A percentile compares a stretch with the other conserved stretches of the same genome.
These are phyloP conservation scores for Eristalis arbustorum DNA, from an alignment of 2,888 invertebrate species.

Conservation along the genomic window DNA sequence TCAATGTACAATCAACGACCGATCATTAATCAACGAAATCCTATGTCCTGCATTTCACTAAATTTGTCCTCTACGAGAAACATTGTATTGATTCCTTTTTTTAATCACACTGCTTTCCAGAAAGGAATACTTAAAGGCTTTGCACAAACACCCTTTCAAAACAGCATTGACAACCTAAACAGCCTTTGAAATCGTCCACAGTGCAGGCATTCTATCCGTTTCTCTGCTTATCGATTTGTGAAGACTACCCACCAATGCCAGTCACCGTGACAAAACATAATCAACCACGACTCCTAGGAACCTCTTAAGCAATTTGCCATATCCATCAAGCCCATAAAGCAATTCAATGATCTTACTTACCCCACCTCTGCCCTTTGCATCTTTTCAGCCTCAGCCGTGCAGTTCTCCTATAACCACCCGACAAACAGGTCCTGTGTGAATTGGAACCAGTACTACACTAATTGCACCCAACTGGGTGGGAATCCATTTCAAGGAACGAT, in stretches of 20 bases:
- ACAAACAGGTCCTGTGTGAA: constrained; percentile 93
- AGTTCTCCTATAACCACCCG: constrained; percentile 83
- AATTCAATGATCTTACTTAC: neutral
- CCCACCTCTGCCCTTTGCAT: neutral
- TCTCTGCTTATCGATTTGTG: neutral
- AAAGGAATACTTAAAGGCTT: too few species aligned
- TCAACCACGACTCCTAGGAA: neutral
- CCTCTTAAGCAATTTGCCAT: neutral
- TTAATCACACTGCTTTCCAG: too few species aligned
- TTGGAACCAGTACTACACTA: constrained; percentile 99
- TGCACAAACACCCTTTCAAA: too few species aligned
- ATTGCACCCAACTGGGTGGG: constrained; percentile 93
- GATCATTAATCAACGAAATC: too few species aligned
- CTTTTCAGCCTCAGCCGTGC: constrained; percentile 75
- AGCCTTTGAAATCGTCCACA: too few species aligned
- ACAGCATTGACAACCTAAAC: too few species aligned
- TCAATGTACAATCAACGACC: too few species aligned
- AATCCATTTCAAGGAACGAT: constrained; percentile 99
- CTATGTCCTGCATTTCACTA: too few species aligned
- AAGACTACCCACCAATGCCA: neutral
- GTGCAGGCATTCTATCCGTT: neutral
- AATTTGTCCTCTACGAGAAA: too few species aligned
- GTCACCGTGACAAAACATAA: neutral
- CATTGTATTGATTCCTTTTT: too few species aligned
- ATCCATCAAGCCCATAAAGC: neutral